These are phyloP conservation scores for Trichonephila clavipes DNA, from an alignment of 1,140 invertebrate species.

Conservation along the genomic window DNA sequence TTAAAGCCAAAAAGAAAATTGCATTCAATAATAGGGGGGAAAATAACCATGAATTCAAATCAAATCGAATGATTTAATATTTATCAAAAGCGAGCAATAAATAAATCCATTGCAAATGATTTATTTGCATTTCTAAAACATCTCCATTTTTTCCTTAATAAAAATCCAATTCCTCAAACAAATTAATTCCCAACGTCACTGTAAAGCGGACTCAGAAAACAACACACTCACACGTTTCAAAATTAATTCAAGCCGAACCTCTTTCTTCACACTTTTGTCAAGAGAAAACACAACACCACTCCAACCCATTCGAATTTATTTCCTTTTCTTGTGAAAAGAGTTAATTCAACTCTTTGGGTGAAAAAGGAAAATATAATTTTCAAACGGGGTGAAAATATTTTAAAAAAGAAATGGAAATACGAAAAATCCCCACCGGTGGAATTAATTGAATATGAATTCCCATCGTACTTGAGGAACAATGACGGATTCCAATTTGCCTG, in stretches of 20 bases:
- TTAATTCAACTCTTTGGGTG: not conserved
- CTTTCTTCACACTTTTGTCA: not conserved
- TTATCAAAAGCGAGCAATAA: too few relatives aligned
- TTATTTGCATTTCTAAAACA: not conserved
- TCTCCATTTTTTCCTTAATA: not conserved
- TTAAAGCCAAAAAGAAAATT: too few relatives aligned
- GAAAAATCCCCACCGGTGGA: not conserved
- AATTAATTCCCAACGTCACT: not conserved
- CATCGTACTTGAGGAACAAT: not conserved
- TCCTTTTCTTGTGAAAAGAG: not conserved
- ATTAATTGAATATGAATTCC: slow-evolving; percentile 35
- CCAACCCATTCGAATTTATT: not conserved
- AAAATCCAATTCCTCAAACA: not conserved
- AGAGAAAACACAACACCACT: not conserved
- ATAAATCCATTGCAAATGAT: too few relatives aligned
- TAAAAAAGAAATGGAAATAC: not conserved
- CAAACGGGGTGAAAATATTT: not conserved
- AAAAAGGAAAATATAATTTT: not conserved
- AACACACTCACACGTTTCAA: not conserved
- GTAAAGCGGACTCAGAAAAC: not conserved
- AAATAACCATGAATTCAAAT: too few relatives aligned
- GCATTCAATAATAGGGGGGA: too few relatives aligned
- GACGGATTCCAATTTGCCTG: not conserved
- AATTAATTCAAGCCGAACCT: not conserved
- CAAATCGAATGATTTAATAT: too few relatives aligned